These are phyloP conservation scores for Apostichopus californicus DNA, from an alignment of 35 echinoderm and acorn worm genomes.

Conservation along the genomic window DNA sequence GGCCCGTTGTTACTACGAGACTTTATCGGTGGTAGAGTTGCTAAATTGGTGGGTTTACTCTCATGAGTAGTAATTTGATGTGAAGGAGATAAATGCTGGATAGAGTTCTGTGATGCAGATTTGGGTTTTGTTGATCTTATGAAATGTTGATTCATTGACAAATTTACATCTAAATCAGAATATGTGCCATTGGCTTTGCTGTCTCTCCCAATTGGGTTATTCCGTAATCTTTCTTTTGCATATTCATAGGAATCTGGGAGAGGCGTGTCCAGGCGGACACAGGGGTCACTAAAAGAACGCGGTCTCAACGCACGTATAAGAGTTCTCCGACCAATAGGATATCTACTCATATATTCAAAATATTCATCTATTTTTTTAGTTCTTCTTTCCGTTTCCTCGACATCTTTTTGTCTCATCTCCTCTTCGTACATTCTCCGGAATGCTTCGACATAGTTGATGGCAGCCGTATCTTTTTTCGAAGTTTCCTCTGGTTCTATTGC, in stretches of 20 bases:
- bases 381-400: slow-evolving; percentile 31
- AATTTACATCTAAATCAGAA: slow-evolving; percentile 20
- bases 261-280: slow-evolving; percentile 3
- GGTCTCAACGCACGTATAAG: slow-evolving; percentile 38
- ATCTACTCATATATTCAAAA: slow-evolving; percentile 48
- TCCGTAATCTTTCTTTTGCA: slow-evolving; percentile 44
- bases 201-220: background rate
- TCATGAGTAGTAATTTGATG: background rate
- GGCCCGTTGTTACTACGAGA: slow-evolving; percentile 32
- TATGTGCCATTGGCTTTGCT: background rate
- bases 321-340: slow-evolving; percentile 32
- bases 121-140: background rate
- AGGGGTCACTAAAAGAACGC: slow-evolving; percentile 42
- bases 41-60: slow-evolving; percentile 11
- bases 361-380: slow-evolving; percentile 56
- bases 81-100: background rate
- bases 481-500: slow-evolving; percentile 21
- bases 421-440: slow-evolving; percentile 47
- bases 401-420: slow-evolving; percentile 41
- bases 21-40: slow-evolving; percentile 37
- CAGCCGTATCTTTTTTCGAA: background rate
- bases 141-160: background rate
- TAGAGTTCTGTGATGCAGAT: background rate
- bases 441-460: slow-evolving; percentile 13
- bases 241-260: slow-evolving; percentile 46